These are phyloP conservation scores for Cephus sareptanus DNA, from an alignment of 2,888 invertebrate species.

Conservation along the genomic window DNA sequence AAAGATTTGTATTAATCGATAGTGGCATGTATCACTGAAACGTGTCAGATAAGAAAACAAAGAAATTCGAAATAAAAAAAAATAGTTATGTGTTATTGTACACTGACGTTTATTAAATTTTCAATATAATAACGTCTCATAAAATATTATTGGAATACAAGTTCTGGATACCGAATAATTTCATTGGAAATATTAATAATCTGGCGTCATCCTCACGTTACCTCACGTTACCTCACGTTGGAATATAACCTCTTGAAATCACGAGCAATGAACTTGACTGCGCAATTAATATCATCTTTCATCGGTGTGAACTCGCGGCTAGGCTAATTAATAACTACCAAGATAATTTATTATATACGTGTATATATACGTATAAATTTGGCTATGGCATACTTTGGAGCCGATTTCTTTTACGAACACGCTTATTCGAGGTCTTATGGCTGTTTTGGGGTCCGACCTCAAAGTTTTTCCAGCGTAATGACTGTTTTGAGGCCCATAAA, in stretches of 20 bases:
- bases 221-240: neutral
- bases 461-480: too few species aligned
- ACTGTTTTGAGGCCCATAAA: too few species aligned
- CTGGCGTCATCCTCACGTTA: neutral
- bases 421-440: too few species aligned
- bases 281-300: neutral
- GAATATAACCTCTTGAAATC: neutral
- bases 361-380: too few species aligned
- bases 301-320: neutral
- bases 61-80: neutral
- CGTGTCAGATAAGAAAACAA: neutral
- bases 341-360: neutral
- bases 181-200: neutral
- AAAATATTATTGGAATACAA: neutral
- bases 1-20: neutral
- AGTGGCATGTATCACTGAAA: neutral
- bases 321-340: neutral
- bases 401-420: too few species aligned
- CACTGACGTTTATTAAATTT: neutral
- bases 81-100: neutral
- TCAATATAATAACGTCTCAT: neutral
- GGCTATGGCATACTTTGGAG: too few species aligned
- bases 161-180: neutral
- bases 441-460: too few species aligned
- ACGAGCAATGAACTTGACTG: neutral